phyloP scores from a whole-genome alignment of 2,113 vertebrate genomes.

The Rhea americana region DNA sequence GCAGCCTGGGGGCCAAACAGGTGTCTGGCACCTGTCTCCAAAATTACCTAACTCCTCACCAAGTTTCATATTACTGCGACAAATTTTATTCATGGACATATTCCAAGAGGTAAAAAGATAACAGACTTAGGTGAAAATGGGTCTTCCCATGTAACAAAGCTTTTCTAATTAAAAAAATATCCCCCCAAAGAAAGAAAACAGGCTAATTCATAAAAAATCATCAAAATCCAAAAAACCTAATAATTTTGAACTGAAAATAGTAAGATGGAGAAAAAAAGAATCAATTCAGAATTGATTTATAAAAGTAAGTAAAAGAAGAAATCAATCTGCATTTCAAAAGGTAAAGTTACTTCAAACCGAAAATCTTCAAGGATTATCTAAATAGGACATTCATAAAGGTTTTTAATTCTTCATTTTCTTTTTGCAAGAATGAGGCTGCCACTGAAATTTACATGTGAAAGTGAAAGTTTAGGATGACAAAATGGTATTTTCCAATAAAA shows the following conservation, averaged over 20 bases:
- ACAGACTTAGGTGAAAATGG: neutral
- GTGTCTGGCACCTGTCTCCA: neutral
- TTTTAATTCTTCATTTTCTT: neutral
- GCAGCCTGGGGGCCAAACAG: neutral
- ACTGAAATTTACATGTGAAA: too few species aligned
- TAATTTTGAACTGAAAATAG: neutral
- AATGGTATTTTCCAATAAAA: too few species aligned
- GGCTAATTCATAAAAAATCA: neutral
- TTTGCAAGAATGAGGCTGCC: neutral
- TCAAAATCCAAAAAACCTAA: neutral
- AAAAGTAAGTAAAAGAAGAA: neutral
- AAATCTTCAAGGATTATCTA: neutral
- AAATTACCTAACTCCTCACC: neutral
- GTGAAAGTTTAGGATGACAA: too few species aligned
- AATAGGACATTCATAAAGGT: neutral
- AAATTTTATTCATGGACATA: neutral
- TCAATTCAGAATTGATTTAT: neutral
- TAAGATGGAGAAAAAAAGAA: neutral
- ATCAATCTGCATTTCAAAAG: neutral
- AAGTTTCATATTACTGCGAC: neutral
- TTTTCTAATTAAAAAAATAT: neutral
- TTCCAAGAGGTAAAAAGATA: neutral
- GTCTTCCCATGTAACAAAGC: accelerated
- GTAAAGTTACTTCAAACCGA: neutral
- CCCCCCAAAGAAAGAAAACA: neutral